These are phyloP conservation scores for Aphelocoma californica DNA, from an alignment of 2,797 vertebrate genomes.

Conservation along the genomic window DNA sequence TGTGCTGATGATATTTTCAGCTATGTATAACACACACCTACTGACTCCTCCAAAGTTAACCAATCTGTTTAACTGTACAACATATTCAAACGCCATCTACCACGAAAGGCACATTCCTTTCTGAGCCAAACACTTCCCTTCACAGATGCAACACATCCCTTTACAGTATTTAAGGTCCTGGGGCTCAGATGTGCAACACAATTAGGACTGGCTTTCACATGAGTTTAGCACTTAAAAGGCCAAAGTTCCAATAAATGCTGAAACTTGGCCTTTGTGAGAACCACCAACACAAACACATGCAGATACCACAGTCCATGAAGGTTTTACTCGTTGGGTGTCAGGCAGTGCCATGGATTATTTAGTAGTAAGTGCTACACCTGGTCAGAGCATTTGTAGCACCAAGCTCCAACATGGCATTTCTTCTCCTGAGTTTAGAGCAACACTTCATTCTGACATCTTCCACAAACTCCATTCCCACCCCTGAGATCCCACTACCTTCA, in stretches of 20 bases:
- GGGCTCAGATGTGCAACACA: not conserved
- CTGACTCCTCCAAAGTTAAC: not conserved
- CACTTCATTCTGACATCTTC: not conserved
- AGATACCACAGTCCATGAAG: not conserved
- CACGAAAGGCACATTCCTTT: not conserved
- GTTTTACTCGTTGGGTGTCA: not conserved
- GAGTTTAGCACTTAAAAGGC: not conserved
- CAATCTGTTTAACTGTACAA: not conserved
- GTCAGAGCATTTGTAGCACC: not conserved
- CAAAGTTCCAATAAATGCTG: not conserved
- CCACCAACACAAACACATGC: not conserved
- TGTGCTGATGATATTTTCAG: not conserved
- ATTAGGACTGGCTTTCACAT: not conserved
- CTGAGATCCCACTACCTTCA: not conserved
- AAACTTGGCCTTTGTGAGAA: not conserved
- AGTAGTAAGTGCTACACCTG: not conserved
- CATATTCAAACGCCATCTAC: not conserved
- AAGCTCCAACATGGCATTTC: not conserved
- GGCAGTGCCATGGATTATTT: not conserved
- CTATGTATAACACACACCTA: not conserved
- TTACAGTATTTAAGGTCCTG: not conserved
- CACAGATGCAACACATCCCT: not conserved
- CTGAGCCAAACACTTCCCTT: not conserved
- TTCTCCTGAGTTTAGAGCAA: not conserved
- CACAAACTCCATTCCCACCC: not conserved